These are phyloP conservation scores for Porites evermanni DNA, from an alignment of 92 coral and sea anemone species.

Conservation along the genomic window DNA sequence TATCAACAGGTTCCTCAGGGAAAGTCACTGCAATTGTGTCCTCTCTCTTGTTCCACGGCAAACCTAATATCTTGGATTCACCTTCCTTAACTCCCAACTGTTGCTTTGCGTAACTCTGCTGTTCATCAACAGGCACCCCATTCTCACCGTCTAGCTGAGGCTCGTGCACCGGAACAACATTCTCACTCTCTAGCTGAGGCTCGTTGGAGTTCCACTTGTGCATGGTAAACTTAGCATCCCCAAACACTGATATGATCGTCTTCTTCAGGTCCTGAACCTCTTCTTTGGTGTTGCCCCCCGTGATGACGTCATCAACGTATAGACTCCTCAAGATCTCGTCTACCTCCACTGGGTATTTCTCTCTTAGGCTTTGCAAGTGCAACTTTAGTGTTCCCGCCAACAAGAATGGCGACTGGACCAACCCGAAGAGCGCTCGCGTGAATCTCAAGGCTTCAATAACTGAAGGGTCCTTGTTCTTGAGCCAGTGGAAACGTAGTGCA, in stretches of 20 bases:
- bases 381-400: no score
- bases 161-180: conserved; percentile 1
- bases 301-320: conserved; percentile 70
- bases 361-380: conserved; percentile 28
- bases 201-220: conserved; percentile 81
- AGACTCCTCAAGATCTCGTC: conserved; percentile 57
- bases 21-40: conserved; percentile 46
- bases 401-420: no score
- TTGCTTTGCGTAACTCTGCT: background rate
- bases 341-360: conserved; percentile 49
- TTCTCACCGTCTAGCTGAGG: no score
- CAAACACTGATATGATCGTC: conserved; percentile 52
- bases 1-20: conserved; percentile 35
- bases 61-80: conserved; percentile 63
- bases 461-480: no score
- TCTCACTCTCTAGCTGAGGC: conserved; percentile 53
- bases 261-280: conserved; percentile 62
- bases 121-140: no score
- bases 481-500: no score
- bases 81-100: conserved; percentile 54
- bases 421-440: no score
- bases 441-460: no score
- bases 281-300: conserved; percentile 49
- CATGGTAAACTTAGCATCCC: conserved; percentile 55
- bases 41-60: conserved; percentile 60